Base-by-base conservation (phyloP, 2,113 vertebrate genomes). In the Macrotis lagotis region DNA sequence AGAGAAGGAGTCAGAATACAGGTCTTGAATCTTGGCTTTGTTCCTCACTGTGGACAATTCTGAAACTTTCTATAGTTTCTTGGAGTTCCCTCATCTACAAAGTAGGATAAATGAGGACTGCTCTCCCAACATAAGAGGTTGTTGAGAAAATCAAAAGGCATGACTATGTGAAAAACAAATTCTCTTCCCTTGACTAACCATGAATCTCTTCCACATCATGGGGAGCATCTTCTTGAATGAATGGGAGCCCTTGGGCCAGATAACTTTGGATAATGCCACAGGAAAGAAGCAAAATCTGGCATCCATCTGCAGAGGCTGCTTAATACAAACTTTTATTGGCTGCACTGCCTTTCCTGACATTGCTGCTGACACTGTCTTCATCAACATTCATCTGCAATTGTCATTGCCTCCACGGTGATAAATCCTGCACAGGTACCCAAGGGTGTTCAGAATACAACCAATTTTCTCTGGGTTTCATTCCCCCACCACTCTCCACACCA, bases 401-500 rank as follows among this genome's bases (percentile, higher is more conserved):
- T 95, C 97, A 92, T 95, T 92, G 47, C 95, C 94, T 97, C 95
- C 97, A 96, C 95, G 91, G 48, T 95, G 96, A 98, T 97, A 97
- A 97, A 97, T 95, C 74, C 96, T 96, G 93, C 92, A 53, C 48
- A 51, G 51, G 91, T 96, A 94, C 91, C 96, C 95, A 92, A 94
- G 96, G 91, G 90, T 96, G 83, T 37, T 95, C 92, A 53, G 51
- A 1, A 24, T 26, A 90, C 96, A 91, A 92, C 94, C 91, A 51
- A 97, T 97, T 96, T 96, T 96, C 91, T 96, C 92, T 47, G 50
- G 74, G 94, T 94, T 91, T 95, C 94, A 91, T 92, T 95, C 94
- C 95, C 95, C 93, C 48, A n/a, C 95, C 96, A 95, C 95, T 95
- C 95, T 94, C 91, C 91, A 48, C 94, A 95, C 91, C 0, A 0